phyloP scores from a whole-genome alignment of 2,797 vertebrate genomes.

The Galagoides demidoff region DNA sequence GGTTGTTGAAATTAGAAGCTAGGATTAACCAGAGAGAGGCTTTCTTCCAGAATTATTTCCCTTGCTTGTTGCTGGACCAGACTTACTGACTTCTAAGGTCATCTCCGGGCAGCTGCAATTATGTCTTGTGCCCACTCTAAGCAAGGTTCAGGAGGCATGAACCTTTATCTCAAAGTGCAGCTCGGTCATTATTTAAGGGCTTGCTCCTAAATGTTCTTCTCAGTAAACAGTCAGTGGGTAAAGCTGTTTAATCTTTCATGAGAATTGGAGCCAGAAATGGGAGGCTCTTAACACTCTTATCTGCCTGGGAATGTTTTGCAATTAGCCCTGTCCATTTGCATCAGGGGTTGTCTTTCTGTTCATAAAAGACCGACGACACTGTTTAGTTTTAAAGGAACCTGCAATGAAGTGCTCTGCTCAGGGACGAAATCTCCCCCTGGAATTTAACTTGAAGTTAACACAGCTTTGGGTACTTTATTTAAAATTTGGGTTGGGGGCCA shows the following conservation, averaged over 20 bases:
- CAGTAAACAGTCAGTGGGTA: conserved; percentile 67
- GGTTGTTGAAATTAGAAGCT: conserved; percentile 65
- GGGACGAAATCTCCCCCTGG: not conserved
- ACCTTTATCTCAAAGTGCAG: conserved; percentile 61
- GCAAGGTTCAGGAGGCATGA: not conserved
- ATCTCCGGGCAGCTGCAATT: not conserved
- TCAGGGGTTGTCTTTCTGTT: conserved; percentile 42
- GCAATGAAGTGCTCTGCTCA: not conserved
- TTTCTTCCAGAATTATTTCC: conserved; percentile 44
- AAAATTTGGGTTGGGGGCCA: not conserved
- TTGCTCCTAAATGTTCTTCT: conserved; percentile 56
- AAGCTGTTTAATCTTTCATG: conserved; percentile 72
- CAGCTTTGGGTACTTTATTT: conserved; percentile 18
- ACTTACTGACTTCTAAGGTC: conserved; percentile 1
- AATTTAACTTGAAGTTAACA: conserved; percentile 2
- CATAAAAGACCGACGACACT: not conserved
- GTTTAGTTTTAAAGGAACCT: conserved; percentile 53
- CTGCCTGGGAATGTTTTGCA: conserved; percentile 65
- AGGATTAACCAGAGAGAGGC: conserved; percentile 51
- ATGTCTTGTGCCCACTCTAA: not conserved
- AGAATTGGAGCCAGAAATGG: conserved; percentile 55
- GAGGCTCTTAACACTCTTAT: conserved; percentile 27
- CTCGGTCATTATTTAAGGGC: conserved; percentile 46
- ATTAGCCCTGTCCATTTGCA: conserved; percentile 61
- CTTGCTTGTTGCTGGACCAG: conserved; percentile 31